Evolutionary conservation across 1,140 invertebrate genomes (phyloP), one percentile per base, ranked within the genome.

Genomic region (Hydropsyche tenuis): DNA sequence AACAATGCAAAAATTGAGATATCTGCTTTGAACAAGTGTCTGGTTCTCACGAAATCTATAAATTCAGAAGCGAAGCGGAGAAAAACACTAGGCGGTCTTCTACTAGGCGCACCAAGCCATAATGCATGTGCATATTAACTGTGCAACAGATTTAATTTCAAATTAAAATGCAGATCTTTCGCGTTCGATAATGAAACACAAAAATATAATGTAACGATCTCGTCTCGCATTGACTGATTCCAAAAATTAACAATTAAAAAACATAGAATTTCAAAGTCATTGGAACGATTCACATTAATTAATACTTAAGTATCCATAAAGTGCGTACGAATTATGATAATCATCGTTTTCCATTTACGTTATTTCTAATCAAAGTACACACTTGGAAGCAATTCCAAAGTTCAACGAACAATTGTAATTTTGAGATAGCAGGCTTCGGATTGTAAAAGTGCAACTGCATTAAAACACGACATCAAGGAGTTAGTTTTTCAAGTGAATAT

Each of bases 1-100:
- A 60, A 70, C 46, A 70, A 42, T 70, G 48, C 66, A 69, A 70
- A 56, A 70, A 70, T 70, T 72, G 42, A 72, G 69, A 72, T 63
- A 72, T 72, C 69, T 46, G 69, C 48, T 7, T 9, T 25, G 16
- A 70, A 60, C 69, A 70, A 70, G 53, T 70, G 69, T 60, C 30
- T 18, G 48, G 69, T 70, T 70, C 69, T 46, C 69, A 70, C 69
- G 53, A 53, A 53, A 60, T 70, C 63, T 65, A 65, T 65, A 65
- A 65, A 65, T 60, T 65, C 63, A 65, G 63, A 60, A 65, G 63
- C 63, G 63, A 65, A 42, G 1, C 16, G 27, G 16, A 20, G 56
- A 25, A 37, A 37, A 60, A 60, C 56, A 23, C 56, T 60, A 27
- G 56, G 51, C 51, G 51, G 51, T 56, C 51, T 60, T 25, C 11